phyloP scores from a whole-genome alignment of 2,888 invertebrate genomes.

The Drosophila subsilvestris region DNA sequence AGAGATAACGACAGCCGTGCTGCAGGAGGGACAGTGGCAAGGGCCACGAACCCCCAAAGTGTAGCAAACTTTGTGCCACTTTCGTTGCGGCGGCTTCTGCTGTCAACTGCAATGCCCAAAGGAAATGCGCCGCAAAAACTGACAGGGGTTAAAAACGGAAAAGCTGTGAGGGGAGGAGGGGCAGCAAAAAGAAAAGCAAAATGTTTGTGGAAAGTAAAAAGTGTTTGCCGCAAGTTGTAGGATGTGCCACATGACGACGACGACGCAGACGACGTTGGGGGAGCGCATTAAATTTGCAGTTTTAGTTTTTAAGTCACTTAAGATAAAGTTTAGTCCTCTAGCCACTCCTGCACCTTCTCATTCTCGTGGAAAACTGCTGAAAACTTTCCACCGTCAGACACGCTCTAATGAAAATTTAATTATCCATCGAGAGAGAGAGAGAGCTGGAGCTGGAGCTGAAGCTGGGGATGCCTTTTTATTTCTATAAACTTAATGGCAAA shows the following conservation, averaged over 20 bases:
- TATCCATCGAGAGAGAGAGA: slow-evolving; percentile 50
- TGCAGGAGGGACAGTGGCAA: slow-evolving; percentile 3
- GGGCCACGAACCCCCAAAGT: slow-evolving; percentile 53
- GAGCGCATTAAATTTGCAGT: slow-evolving; percentile 76
- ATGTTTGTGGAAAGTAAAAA: slow-evolving; percentile 71
- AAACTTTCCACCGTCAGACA: slow-evolving; percentile 49
- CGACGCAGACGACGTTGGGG: slow-evolving; percentile 27
- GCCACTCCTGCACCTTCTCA: not conserved
- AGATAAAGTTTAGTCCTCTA: slow-evolving; percentile 53
- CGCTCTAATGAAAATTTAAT: slow-evolving; percentile 76
- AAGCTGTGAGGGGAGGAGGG: slow-evolving; percentile 24
- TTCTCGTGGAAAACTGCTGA: not conserved
- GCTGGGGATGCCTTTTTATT: slow-evolving; percentile 6
- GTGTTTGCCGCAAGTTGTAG: slow-evolving; percentile 71
- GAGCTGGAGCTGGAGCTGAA: not conserved
- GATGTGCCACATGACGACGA: slow-evolving; percentile 52
- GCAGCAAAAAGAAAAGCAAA: slow-evolving; percentile 45
- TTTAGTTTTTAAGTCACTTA: slow-evolving; percentile 78
- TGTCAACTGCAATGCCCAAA: slow-evolving; percentile 79
- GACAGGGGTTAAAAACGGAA: too few species aligned
- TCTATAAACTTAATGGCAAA: slow-evolving; percentile 48
- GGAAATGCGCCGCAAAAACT: slow-evolving; percentile 71
- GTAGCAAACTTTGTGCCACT: slow-evolving; percentile 78
- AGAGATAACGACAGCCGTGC: slow-evolving; percentile 53
- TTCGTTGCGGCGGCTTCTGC: slow-evolving; percentile 62